A percentile compares a stretch with the other conserved stretches of the same genome.
Evolutionary conservation across 1,140 invertebrate genomes (phyloP).

Genomic region (Coenobita brevimanus): DNA sequence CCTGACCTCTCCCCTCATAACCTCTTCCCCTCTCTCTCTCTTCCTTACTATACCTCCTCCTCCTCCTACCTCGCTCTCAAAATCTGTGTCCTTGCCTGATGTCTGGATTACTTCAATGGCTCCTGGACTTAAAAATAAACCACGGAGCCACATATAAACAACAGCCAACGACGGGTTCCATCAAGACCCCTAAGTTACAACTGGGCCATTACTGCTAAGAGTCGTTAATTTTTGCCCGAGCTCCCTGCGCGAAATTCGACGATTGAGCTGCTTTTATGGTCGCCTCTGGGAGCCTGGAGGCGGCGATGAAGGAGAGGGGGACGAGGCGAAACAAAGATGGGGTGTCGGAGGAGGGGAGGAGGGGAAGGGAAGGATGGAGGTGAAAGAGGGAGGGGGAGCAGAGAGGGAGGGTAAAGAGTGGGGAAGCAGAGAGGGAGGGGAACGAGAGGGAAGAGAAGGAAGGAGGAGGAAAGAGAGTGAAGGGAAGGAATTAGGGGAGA

Average conservation of each 20-base stretch:
- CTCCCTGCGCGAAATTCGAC: constrained; percentile 30
- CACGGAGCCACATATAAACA: constrained; percentile 47
- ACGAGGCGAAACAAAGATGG: constrained; percentile 34
- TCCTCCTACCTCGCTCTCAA: neutral
- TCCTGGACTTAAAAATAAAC: constrained; percentile 43
- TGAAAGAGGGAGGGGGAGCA: neutral
- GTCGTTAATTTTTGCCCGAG: constrained; percentile 57
- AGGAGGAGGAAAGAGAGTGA: neutral
- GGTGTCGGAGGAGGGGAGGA: neutral
- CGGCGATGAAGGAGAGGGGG: neutral
- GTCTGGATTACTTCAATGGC: constrained; percentile 45
- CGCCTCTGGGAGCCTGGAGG: constrained; percentile 9
- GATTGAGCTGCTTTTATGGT: constrained; percentile 46
- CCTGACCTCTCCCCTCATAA: constrained; percentile 20
- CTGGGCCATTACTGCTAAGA: constrained; percentile 54
- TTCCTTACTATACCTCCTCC: too few relatives aligned
- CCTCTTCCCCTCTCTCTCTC: too few relatives aligned
- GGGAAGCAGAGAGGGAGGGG: neutral
- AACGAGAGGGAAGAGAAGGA: neutral
- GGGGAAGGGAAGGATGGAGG: neutral
- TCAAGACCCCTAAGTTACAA: constrained; percentile 50
- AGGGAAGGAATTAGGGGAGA: neutral
- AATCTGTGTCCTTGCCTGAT: constrained; percentile 41
- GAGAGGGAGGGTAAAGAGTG: neutral
- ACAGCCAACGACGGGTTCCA: constrained; percentile 55